Conservation (phyloP, 2,113 vertebrate genomes). For the Centropus unirufus region DNA sequence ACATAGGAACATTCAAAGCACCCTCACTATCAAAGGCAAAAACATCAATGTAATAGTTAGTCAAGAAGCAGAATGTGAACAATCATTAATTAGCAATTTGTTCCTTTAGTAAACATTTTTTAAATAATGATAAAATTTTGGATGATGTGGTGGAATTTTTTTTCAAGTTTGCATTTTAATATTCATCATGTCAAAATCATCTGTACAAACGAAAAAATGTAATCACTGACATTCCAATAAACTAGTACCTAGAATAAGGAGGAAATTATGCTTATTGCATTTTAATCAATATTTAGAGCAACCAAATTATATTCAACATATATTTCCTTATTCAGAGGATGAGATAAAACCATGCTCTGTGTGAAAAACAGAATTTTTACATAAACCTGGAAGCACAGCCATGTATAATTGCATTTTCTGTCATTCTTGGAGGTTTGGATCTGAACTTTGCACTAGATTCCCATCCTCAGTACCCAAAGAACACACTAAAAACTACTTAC, state of each 20-base stretch:
- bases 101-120: neutral
- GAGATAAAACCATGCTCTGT: neutral
- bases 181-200: neutral
- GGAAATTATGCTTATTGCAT: neutral
- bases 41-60: neutral
- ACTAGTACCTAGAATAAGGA: neutral
- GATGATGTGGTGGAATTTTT: neutral
- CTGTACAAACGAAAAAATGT: neutral
- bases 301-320: neutral
- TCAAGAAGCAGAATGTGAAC: neutral
- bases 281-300: neutral
- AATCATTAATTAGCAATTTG: neutral
- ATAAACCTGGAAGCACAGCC: neutral
- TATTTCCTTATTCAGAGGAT: neutral
- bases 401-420: neutral
- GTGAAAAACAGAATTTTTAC: neutral
- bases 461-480: neutral
- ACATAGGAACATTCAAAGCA: neutral
- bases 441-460: neutral
- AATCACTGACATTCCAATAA: neutral
- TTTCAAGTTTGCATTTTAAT: neutral
- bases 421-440: neutral
- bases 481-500: slow-evolving; percentile 58
- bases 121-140: neutral
- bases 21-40: neutral